Base-by-base conservation (phyloP, 2,888 invertebrate species). In the Andricus quercusramuli region DNA sequence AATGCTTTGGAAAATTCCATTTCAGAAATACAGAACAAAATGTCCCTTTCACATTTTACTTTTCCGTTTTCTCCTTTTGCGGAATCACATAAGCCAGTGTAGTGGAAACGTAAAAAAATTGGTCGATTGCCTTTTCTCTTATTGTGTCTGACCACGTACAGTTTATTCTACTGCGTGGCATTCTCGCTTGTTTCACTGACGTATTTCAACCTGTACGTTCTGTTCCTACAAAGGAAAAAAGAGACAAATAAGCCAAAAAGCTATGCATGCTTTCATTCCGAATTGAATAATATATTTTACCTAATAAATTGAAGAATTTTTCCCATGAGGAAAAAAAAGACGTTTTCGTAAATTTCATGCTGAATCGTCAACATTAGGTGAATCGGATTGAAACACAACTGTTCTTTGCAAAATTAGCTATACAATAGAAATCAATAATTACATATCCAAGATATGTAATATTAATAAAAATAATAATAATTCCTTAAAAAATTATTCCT, bases 91-190 rank as follows among this genome's bases (percentile, higher is more conserved):
- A 56, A 74, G 74, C 74, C 56, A 74, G 74, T 74, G 51, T 74
- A 74, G 74, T 56, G n/a, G 74, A 74, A 74, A 20, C 32, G 47
- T 32, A 74, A 70, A 67, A 67, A 74, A 74, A 56, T 70, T 56
- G 74, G 74, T 74, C 51, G 56, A 74, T 51, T 74, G 74, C 74
- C 74, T 74, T 70, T 74, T 74, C 74, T 74, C 32, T 74, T 74
- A 56, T 74, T 74, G 56, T 56, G 74, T 56, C 74, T 56, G 74
- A 74, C 74, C 74, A 74, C 74, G 29, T 74, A 47, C 51, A 74
- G 74, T 74, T 74, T 74, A 74, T 74, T 74, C 74, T 51, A 74
- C 74, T 74, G 74, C 74, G 74, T 74, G 74, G 74, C 74, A 51
- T 74, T 74, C 32, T 74, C 51, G 56, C 74, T 74, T 74, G 74